Conservation (phyloP, 2,797 vertebrate genomes). For the Dipus sagitta region DNA sequence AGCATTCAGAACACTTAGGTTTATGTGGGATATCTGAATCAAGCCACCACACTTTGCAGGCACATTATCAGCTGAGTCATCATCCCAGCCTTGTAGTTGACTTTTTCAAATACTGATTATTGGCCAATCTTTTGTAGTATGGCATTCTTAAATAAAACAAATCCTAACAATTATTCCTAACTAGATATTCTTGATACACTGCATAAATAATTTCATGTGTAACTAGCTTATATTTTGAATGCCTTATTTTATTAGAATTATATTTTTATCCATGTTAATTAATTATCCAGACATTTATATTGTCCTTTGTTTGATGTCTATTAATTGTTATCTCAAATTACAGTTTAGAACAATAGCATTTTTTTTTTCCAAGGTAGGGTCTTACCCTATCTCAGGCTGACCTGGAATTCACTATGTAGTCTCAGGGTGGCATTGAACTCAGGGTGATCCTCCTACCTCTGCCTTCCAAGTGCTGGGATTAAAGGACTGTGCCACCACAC, state of each 20-base stretch:
- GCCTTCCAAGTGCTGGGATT: no score
- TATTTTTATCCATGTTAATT: not conserved
- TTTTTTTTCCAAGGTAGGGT: no score
- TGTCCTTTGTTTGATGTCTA: not conserved
- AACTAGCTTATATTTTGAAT: slow-evolving; percentile 44
- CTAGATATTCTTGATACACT: not conserved
- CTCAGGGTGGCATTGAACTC: no score
- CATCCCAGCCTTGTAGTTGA: no score
- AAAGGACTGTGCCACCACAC: no score
- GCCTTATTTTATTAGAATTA: slow-evolving; percentile 28
- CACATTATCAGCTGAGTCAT: no score
- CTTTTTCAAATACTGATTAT: not conserved
- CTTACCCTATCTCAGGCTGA: no score
- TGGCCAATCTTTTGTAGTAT: not conserved
- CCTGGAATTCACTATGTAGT: no score
- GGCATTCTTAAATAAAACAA: slow-evolving; percentile 14
- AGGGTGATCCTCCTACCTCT: no score
- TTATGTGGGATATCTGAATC: no score
- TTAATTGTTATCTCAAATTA: slow-evolving; percentile 4
- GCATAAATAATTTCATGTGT: not conserved
- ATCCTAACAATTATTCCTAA: slow-evolving; percentile 7
- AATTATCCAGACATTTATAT: not conserved
- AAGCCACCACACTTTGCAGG: no score
- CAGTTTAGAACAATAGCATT: not conserved
- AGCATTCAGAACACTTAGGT: no score